Conservation (phyloP, 37 sponge, comb jelly and placozoan genomes). For the Spongilla lacustris region DNA sequence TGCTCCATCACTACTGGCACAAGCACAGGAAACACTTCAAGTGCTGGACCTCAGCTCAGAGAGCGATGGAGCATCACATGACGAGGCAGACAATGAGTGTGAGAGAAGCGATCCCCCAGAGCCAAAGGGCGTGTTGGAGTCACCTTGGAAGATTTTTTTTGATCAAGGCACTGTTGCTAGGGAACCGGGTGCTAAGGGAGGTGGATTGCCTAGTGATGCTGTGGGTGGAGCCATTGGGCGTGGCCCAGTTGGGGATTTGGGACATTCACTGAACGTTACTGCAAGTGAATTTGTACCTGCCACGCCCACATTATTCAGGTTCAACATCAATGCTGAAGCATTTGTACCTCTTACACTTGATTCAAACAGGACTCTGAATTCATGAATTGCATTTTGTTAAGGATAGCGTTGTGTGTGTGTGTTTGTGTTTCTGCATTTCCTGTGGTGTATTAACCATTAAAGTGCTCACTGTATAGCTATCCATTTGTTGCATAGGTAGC, state of each 20-base stretch:
- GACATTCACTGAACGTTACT: not conserved
- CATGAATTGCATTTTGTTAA: not conserved
- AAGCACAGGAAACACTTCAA: not conserved
- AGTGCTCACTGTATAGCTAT: no score
- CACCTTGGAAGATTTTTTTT: not conserved
- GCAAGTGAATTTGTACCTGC: not conserved
- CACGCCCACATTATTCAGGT: not conserved
- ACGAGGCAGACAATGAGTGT: not conserved
- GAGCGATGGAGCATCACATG: not conserved
- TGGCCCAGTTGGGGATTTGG: not conserved
- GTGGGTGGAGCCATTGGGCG: not conserved
- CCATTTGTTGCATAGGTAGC: no score
- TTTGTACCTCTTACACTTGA: not conserved
- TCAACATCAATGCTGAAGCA: conserved; percentile 10
- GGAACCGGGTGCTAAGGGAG: not conserved
- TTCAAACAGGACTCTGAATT: not conserved
- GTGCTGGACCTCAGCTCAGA: not conserved
- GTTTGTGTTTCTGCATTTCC: no score
- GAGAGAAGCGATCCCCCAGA: not conserved
- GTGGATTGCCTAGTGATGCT: not conserved
- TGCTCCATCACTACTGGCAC: not conserved
- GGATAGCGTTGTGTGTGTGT: no score
- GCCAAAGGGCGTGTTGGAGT: not conserved
- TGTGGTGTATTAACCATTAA: no score
- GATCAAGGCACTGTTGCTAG: not conserved